These are phyloP conservation scores for Cossypha caffra DNA, from an alignment of 2,797 vertebrate genomes.

Conservation along the genomic window DNA sequence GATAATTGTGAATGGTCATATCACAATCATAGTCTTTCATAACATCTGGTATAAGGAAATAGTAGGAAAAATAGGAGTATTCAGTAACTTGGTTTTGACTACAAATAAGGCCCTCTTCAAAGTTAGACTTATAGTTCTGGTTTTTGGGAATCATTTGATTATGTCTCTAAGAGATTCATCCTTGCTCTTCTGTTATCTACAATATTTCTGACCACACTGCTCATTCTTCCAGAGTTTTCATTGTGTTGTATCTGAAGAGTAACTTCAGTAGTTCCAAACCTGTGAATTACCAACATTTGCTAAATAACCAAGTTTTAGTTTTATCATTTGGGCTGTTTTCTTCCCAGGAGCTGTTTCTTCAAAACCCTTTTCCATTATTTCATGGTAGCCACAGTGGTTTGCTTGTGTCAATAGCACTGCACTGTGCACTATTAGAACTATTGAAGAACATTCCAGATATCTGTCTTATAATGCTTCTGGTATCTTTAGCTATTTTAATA, in stretches of 20 bases:
- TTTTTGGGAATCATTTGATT: background rate
- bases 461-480: background rate
- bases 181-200: background rate
- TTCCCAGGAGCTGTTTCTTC: background rate
- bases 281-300: background rate
- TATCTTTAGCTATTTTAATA: background rate
- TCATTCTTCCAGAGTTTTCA: background rate
- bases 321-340: background rate
- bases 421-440: background rate
- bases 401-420: background rate
- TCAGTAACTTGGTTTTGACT: background rate
- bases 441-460: background rate
- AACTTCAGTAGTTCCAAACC: background rate
- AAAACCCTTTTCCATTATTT: background rate
- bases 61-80: background rate
- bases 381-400: background rate
- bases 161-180: background rate
- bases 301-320: background rate
- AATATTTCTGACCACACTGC: background rate
- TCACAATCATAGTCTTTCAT: background rate
- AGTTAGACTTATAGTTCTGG: background rate
- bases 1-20: background rate
- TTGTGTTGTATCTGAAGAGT: background rate
- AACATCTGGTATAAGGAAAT: background rate
- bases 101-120: background rate